Conservation (phyloP, 2,888 invertebrate genomes). For the Temnothorax unifasciatus region DNA sequence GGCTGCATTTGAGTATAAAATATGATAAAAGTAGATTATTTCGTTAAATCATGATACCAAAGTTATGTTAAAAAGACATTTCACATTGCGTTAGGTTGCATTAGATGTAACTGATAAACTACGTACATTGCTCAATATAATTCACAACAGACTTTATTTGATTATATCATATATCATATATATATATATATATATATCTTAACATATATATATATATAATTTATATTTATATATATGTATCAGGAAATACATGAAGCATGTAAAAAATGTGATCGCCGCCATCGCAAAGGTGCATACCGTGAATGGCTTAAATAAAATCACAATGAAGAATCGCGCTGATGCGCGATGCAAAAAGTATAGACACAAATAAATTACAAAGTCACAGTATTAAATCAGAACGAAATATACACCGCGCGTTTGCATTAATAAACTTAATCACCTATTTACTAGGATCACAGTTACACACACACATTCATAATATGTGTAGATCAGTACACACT, state of each 20-base stretch:
- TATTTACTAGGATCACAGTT: constrained; percentile 86
- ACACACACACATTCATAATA: constrained; percentile 81
- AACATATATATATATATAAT: constrained; percentile 11
- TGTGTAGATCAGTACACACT: constrained; percentile 81
- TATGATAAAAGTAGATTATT: background rate
- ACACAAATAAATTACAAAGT: constrained; percentile 69
- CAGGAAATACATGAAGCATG: constrained; percentile 83
- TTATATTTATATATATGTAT: constrained; percentile 39
- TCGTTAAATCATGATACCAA: background rate
- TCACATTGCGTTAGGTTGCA: background rate
- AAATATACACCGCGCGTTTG: constrained; percentile 65
- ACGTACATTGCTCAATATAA: constrained; percentile 60
- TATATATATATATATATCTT: background rate
- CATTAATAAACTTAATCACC: constrained; percentile 82
- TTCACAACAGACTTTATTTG: constrained; percentile 78
- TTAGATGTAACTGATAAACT: constrained; percentile 17
- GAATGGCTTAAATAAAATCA: constrained; percentile 67
- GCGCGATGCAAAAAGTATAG: constrained; percentile 62
- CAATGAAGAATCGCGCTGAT: constrained; percentile 53
- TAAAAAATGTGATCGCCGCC: constrained; percentile 80
- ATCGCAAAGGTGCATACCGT: constrained; percentile 70
- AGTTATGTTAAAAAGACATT: background rate
- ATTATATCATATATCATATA: constrained; percentile 71
- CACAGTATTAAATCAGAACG: constrained; percentile 67
- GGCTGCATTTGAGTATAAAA: background rate